Base-by-base conservation (phyloP, 2,888 invertebrate genomes). In the Liposcelis brunnea region DNA sequence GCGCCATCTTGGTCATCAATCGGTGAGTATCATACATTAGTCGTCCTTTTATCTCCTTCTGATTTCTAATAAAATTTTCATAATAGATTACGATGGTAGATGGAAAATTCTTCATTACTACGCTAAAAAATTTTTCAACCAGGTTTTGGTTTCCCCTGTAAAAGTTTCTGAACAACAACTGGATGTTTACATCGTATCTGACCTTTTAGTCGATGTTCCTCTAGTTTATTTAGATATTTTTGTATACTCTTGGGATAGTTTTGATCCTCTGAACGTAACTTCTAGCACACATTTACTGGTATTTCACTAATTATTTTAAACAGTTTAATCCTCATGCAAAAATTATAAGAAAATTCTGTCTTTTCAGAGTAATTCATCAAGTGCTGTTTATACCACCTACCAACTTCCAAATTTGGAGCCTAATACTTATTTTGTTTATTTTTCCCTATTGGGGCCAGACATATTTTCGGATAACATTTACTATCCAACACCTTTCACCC, bases 1-100 rank as follows among this genome's bases (percentile, higher is more conserved):
- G 94, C 89, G 1, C 93, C 95, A 0, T 85, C 93, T 0, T 97
- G 97, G 97, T 79, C 91, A 4, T 76, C 87, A 26, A 84, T 94
- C 51, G 87, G 86, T 74, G 57, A 51, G n/a, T n/a, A n/a, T n/a
- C n/a, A n/a, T n/a, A n/a, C n/a, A n/a, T n/a, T n/a, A n/a, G n/a
- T n/a, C n/a, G n/a, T n/a, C n/a, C n/a, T n/a, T n/a, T n/a, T n/a
- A n/a, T n/a, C 15, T 31, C 8, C 15, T 19, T n/a, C 2, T 15
- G 5, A 19, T 11, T 31, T 2, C 15, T 33, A 32, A 35, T 16
- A 38, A 8, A 40, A 19, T 10, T 8, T 34, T 31, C 2, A 2
- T 56, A 56, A 31, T 64, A 82, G 85, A 87, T 62, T 78, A 71
- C 55, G 71, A 71, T 32, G 81, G 83, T 8, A 70, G 72, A 53